A percentile compares a stretch with the other conserved stretches of the same genome.
phyloP scores from a whole-genome alignment of 2,113 vertebrate genomes.

The Tachuris rubrigastra region DNA sequence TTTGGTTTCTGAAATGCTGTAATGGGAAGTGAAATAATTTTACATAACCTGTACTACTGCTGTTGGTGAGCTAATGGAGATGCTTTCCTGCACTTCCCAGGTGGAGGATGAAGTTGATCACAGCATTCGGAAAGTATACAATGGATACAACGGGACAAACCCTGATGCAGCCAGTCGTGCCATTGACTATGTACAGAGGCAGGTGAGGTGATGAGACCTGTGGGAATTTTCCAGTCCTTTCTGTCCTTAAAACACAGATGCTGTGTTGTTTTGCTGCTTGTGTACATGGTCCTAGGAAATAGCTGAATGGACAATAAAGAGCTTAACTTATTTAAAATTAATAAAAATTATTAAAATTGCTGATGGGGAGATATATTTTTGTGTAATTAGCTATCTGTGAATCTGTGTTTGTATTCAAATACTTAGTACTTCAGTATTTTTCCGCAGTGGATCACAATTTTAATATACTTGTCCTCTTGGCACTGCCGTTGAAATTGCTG shows the following conservation, averaged over 20 bases:
- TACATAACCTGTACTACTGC: background rate
- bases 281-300: background rate
- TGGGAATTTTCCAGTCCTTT: background rate
- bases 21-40: background rate
- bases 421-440: background rate
- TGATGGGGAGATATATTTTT: background rate
- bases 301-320: background rate
- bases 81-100: conserved; percentile 63
- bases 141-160: conserved; percentile 92
- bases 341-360: background rate
- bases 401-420: background rate
- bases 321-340: background rate
- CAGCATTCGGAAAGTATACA: conserved; percentile 93
- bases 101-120: conserved; percentile 93
- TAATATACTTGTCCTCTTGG: background rate
- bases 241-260: background rate
- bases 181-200: conserved; percentile 96
- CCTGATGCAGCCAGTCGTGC: conserved; percentile 93
- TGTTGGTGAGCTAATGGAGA: background rate
- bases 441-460: background rate
- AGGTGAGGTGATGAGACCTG: conserved; percentile 74
- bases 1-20: background rate
- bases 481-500: background rate
- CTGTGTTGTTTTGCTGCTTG: background rate
- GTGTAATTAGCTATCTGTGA: background rate